Evolutionary conservation across 1,140 invertebrate species (phyloP).

Genomic region (Heliconius hermathena): DNA sequence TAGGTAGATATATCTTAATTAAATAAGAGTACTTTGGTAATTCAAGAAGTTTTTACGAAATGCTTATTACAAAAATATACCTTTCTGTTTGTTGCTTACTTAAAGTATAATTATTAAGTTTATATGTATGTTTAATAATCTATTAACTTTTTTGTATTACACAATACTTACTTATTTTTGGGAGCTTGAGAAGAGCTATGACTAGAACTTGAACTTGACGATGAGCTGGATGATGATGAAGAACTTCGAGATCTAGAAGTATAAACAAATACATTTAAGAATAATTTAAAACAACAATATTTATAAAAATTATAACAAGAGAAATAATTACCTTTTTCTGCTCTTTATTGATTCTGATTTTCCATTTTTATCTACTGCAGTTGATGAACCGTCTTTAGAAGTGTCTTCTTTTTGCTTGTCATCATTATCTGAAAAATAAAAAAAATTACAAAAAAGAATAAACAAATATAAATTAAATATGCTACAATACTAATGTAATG

Average conservation of each 20-base stretch:
- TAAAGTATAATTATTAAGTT: not conserved
- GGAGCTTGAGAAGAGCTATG: slow-evolving; percentile 64
- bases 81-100: no score
- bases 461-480: not conserved
- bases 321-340: slow-evolving; percentile 51
- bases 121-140: not conserved
- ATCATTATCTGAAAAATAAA: slow-evolving; percentile 44
- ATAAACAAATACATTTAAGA: slow-evolving; percentile 17
- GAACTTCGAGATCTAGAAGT: slow-evolving; percentile 66
- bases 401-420: slow-evolving; percentile 54
- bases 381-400: slow-evolving; percentile 47
- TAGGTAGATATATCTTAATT: no score
- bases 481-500: not conserved
- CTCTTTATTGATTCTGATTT: slow-evolving; percentile 51
- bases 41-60: no score
- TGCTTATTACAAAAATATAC: no score
- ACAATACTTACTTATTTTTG: slow-evolving; percentile 67
- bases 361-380: slow-evolving; percentile 56
- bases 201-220: slow-evolving; percentile 76
- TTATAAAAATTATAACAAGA: not conserved
- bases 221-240: slow-evolving; percentile 72
- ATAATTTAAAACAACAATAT: not conserved
- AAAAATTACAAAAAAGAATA: not conserved
- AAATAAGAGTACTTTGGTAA: no score
- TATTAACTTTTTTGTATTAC: not conserved